Evolutionary conservation across 2,113 vertebrate genomes (phyloP).

Genomic region (Anhinga anhinga): DNA sequence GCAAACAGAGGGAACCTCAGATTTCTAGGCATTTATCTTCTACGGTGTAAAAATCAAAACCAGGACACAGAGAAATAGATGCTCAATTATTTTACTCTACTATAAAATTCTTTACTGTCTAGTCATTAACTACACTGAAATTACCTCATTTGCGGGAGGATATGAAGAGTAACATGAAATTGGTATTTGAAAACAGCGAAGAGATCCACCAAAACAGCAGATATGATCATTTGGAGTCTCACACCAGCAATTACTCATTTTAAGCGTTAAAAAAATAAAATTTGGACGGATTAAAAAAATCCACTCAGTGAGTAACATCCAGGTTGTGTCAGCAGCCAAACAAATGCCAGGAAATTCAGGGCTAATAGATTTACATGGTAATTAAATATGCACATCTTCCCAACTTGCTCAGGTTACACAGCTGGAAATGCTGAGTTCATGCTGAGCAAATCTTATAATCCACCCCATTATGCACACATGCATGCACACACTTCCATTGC

Average conservation of each 20-base stretch:
- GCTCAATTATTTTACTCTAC: not conserved
- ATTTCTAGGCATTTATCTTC: not conserved
- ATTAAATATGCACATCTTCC: conserved; percentile 33
- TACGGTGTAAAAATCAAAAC: not conserved
- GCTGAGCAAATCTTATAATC: conserved; percentile 48
- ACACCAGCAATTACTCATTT: not conserved
- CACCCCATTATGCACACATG: conserved; percentile 21
- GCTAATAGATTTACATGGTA: conserved; percentile 1
- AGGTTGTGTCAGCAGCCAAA: not conserved
- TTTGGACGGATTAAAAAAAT: not conserved
- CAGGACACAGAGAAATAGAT: not conserved
- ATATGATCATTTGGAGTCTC: not conserved
- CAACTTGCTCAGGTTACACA: conserved; percentile 30
- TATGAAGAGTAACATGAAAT: not conserved
- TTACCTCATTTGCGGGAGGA: not conserved
- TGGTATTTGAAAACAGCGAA: not conserved
- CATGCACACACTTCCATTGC: not conserved
- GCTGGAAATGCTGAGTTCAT: conserved; percentile 18
- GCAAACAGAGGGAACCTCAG: not conserved
- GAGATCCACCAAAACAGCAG: not conserved
- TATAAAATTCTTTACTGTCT: not conserved
- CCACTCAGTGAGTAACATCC: not conserved
- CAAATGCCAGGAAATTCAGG: conserved; percentile 3
- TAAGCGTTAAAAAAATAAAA: not conserved
- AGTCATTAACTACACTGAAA: not conserved